A percentile compares a stretch with the other conserved stretches of the same genome.
phyloP scores from a whole-genome alignment of 2,113 vertebrate species.

The Rafetus swinhoei region DNA sequence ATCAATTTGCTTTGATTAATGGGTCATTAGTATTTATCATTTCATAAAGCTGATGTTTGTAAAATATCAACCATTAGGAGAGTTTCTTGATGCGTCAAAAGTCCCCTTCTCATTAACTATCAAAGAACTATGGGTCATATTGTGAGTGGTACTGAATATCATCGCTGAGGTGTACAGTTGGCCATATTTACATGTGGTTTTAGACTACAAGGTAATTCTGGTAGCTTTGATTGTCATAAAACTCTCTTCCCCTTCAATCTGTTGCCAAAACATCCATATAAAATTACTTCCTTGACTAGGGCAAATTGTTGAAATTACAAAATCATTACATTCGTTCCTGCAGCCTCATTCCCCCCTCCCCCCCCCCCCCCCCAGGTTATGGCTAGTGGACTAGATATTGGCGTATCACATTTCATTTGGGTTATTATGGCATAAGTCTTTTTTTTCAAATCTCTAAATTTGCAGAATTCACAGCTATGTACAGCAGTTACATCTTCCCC shows the following conservation, averaged over 20 bases:
- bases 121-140: fast-evolving
- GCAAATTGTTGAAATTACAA: not conserved
- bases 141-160: fast-evolving
- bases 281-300: not conserved
- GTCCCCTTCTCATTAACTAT: not conserved
- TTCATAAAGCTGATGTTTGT: constrained; percentile 13
- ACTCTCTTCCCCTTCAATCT: not conserved
- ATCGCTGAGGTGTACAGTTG: not conserved
- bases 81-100: not conserved
- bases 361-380: not conserved
- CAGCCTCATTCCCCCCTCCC: not conserved
- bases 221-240: not conserved
- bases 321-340: not conserved
- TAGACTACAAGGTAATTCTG: not conserved
- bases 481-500: not conserved
- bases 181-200: fast-evolving
- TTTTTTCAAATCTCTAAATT: not conserved
- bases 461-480: not conserved
- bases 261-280: not conserved
- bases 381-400: fast-evolving
- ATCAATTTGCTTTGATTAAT: constrained; percentile 51
- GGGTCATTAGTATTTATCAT: constrained; percentile 53
- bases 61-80: not conserved
- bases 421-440: not conserved
- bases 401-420: not conserved